These are phyloP conservation scores for Helicoverpa assulta DNA, from an alignment of 2,888 invertebrate species.

Conservation along the genomic window DNA sequence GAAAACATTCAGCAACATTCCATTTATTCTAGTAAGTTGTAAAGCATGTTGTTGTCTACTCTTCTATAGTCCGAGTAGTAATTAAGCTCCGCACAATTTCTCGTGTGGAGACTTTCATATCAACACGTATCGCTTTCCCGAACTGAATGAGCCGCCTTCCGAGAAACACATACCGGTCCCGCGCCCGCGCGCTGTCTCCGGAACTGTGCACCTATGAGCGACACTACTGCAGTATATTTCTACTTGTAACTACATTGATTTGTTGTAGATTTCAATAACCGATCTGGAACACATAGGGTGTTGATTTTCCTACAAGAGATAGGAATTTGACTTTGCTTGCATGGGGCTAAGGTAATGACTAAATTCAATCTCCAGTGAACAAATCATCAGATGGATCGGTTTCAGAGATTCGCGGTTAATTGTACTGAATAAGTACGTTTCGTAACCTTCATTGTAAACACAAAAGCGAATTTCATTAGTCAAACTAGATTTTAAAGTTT, in stretches of 20 bases:
- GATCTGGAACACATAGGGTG: no score
- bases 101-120: constrained; percentile 48
- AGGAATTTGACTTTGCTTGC: no score
- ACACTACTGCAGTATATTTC: constrained; percentile 12
- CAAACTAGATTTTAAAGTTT: not conserved
- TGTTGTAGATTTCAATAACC: not conserved
- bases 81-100: constrained; percentile 20
- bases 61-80: not conserved
- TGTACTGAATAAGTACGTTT: not conserved
- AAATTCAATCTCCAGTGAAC: no score
- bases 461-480: constrained; percentile 8
- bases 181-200: constrained; percentile 1
- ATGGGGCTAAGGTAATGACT: no score
- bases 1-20: no score
- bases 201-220: constrained; percentile 16
- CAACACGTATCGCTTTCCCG: constrained; percentile 52
- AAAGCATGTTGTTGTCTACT: constrained; percentile 1
- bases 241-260: constrained; percentile 5
- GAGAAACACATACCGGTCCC: constrained; percentile 50
- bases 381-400: no score
- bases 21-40: no score
- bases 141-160: constrained; percentile 47
- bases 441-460: not conserved
- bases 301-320: no score
- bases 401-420: no score